These are phyloP conservation scores for Sphaeridia pumilis DNA, from an alignment of 2,888 invertebrate genomes.

Conservation along the genomic window DNA sequence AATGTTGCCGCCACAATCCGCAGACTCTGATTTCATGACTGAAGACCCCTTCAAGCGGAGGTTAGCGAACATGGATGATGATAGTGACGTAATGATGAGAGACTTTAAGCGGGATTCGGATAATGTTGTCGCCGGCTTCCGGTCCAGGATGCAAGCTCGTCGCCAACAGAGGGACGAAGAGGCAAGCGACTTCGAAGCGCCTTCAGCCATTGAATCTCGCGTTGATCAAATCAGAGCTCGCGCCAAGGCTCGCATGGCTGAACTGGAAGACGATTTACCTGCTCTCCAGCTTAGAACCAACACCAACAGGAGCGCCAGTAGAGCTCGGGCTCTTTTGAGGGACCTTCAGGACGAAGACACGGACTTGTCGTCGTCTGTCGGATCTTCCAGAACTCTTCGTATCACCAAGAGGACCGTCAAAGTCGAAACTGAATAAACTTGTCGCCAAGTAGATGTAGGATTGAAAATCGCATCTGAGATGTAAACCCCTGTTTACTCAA, in stretches of 20 bases:
- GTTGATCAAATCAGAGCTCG: constrained; percentile 27
- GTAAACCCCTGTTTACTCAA: background rate
- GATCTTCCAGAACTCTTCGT: constrained; percentile 20
- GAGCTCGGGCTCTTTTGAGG: constrained; percentile 2
- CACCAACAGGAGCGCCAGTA: constrained; percentile 1
- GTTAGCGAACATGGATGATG: background rate
- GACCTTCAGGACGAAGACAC: constrained; percentile 4
- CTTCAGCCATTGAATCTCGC: constrained; percentile 19
- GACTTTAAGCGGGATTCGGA: constrained; percentile 26
- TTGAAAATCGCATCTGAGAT: background rate
- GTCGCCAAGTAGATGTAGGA: background rate
- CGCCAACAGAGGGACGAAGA: constrained; percentile 16
- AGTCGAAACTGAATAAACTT: constrained; percentile 26
- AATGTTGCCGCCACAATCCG: constrained; percentile 16
- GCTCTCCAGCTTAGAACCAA: constrained; percentile 13
- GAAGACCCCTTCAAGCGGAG: constrained; percentile 31
- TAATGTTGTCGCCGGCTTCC: constrained; percentile 22
- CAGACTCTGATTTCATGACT: constrained; percentile 25
- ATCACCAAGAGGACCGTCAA: constrained; percentile 25
- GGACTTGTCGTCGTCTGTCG: constrained; percentile 1
- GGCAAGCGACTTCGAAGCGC: constrained; percentile 16
- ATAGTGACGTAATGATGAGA: constrained; percentile 26
- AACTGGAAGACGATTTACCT: constrained; percentile 28
- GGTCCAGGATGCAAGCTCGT: constrained; percentile 21
- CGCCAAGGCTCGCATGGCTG: constrained; percentile 30